These are phyloP conservation scores for Apamea sordens DNA, from an alignment of 2,888 invertebrate genomes.

Conservation along the genomic window DNA sequence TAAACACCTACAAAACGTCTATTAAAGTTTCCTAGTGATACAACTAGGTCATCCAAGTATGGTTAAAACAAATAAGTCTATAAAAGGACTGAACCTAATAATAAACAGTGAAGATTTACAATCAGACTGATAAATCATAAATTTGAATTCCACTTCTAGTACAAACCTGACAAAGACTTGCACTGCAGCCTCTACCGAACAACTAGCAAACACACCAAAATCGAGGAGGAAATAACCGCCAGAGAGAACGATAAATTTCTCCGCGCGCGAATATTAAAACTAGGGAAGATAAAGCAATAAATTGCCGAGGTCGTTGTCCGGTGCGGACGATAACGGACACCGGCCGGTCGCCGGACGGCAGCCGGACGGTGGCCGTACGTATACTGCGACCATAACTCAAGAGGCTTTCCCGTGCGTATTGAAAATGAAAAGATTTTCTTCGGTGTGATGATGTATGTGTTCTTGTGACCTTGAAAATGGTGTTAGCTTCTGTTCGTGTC, in stretches of 20 bases:
- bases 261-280: slow-evolving; percentile 63
- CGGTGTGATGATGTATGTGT: slow-evolving; percentile 38
- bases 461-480: slow-evolving; percentile 44
- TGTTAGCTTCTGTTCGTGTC: slow-evolving; percentile 14
- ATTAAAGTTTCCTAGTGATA: neutral
- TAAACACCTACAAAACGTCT: neutral
- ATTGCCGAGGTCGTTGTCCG: slow-evolving; percentile 60
- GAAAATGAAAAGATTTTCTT: slow-evolving; percentile 63
- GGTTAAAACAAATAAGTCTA: neutral
- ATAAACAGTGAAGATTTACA: neutral
- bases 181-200: neutral
- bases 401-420: slow-evolving; percentile 50
- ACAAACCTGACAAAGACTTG: neutral
- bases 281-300: slow-evolving; percentile 65
- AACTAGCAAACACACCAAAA: slow-evolving; percentile 34
- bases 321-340: slow-evolving; percentile 61
- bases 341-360: slow-evolving; percentile 35
- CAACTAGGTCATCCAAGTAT: neutral
- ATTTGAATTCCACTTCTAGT: neutral
- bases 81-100: neutral
- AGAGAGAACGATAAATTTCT: slow-evolving; percentile 59
- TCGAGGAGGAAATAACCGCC: slow-evolving; percentile 43
- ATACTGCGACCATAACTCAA: slow-evolving; percentile 62
- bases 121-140: neutral
- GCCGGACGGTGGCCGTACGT: slow-evolving; percentile 40